Percentiles rank a stretch among this genome's conserved stretches.
These are phyloP conservation scores for Pheosia gnoma DNA, from an alignment of 2,888 invertebrate species.

Conservation along the genomic window DNA sequence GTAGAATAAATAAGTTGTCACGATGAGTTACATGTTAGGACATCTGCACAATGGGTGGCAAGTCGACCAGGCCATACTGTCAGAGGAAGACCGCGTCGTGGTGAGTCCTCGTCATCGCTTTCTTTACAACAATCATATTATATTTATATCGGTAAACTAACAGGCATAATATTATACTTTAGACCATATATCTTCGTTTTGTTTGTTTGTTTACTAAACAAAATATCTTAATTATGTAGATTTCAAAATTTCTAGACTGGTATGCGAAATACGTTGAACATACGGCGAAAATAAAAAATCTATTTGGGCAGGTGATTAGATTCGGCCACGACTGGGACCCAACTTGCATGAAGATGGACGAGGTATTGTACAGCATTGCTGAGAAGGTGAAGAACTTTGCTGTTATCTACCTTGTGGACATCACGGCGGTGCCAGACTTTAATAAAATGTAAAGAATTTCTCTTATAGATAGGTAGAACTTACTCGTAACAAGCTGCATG, in stretches of 20 bases:
- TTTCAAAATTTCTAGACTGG: too few relatives aligned
- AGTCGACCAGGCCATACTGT: constrained; percentile 99
- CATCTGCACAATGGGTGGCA: constrained; percentile 99
- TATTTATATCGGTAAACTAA: too few relatives aligned
- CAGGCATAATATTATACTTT: too few relatives aligned
- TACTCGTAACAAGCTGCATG: too few relatives aligned
- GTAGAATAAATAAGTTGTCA: constrained; percentile 41
- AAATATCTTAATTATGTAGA: too few relatives aligned
- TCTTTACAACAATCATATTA: too few relatives aligned
- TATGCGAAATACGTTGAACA: neutral
- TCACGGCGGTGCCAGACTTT: constrained; percentile 98
- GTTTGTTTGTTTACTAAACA: too few relatives aligned
- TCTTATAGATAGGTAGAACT: neutral
- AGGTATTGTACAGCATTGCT: constrained; percentile 97
- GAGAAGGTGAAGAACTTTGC: constrained; percentile 99
- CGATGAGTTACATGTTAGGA: constrained; percentile 99
- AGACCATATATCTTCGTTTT: too few relatives aligned
- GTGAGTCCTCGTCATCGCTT: constrained; percentile 81
- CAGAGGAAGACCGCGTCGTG: constrained; percentile 99
- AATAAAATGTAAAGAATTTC: constrained; percentile 94
- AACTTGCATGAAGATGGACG: constrained; percentile 99
- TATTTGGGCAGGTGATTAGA: constrained; percentile 89
- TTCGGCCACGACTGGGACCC: constrained; percentile 99
- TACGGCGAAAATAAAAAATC: neutral
- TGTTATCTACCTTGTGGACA: constrained; percentile 98